Base-by-base conservation (phyloP, 2,888 invertebrate genomes). In the Melikaiella ostensackeni region DNA sequence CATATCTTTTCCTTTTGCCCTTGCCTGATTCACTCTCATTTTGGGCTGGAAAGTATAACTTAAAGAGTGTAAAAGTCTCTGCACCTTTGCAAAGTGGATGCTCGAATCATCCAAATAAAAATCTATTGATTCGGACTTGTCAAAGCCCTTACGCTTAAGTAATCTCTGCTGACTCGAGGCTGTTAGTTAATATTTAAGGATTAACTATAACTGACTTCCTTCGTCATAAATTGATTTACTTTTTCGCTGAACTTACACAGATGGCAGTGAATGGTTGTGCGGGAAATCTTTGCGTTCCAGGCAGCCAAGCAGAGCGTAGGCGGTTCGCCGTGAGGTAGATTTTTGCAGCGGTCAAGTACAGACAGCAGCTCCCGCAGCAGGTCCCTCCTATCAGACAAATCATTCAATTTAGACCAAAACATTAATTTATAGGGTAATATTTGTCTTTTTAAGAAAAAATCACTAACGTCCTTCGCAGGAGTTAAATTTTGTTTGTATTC, bases 241-340 rank as follows among this genome's bases (percentile, higher is more conserved):
- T 50, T 66, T 42, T 19, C 81, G 85, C 83, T 84, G 86, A 83
- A 88, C 86, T 89, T 87, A 89, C 85, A 85, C 87, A 87, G 87
- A 87, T 88, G 90, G 90, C 90, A 90, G 90, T 91, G 89, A 88
- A 86, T 87, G 88, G 84, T 87, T 86, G 84, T 84, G 83, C 85
- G 86, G 83, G 80, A 86, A 86, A 85, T 88, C 88, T 88, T 89
- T 89, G 88, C 87, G 89, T 86, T 88, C 86, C 86, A 88, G 85
- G 86, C 86, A 89, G 84, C 85, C 87, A 86, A 85, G 87, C 86
- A 80, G 87, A 84, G 85, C 87, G 87, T 89, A 88, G 85, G 87
- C 84, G 84, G 85, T 84, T 86, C 83, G 87, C 85, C 66, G 85
- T 86, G 82, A 86, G 85, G 84, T 86, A 84, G 83, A 83, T 81